phyloP scores from a whole-genome alignment of 2,888 invertebrate species.

The Autographa pulchrina region DNA sequence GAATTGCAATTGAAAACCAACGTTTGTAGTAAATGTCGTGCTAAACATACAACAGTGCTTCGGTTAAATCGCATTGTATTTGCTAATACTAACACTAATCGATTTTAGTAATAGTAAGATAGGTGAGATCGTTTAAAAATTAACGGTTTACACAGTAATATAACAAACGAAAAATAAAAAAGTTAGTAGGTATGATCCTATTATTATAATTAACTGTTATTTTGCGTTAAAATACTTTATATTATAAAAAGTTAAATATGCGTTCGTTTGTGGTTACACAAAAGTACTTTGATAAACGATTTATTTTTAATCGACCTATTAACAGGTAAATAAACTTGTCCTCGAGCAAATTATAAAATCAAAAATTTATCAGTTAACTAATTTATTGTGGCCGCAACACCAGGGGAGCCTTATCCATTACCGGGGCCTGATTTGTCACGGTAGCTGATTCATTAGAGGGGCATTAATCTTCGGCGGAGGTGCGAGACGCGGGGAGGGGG shows the following conservation, averaged over 20 bases:
- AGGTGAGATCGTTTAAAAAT: not conserved
- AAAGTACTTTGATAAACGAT: not conserved
- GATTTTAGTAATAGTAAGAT: conserved; percentile 24
- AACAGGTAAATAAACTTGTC: conserved; percentile 24
- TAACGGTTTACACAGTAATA: not conserved
- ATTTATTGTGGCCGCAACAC: conserved; percentile 80
- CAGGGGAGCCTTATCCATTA: conserved; percentile 82
- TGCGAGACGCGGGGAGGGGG: conserved; percentile 55
- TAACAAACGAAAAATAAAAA: not conserved
- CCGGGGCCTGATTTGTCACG: conserved; percentile 84
- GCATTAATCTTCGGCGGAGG: conserved; percentile 81
- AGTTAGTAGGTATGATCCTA: no score
- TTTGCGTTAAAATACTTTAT: no score
- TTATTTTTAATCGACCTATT: conserved; percentile 1
- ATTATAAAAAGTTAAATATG: not conserved
- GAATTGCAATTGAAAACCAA: conserved; percentile 44
- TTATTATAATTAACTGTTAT: no score
- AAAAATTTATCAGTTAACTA: conserved; percentile 73
- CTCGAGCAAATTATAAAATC: conserved; percentile 58
- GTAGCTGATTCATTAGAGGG: conserved; percentile 85
- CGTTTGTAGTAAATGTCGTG: conserved; percentile 46
- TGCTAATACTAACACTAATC: conserved; percentile 28
- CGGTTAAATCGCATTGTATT: conserved; percentile 32
- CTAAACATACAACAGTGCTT: conserved; percentile 28
- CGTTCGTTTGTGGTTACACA: not conserved